Percentiles rank a stretch among this genome's conserved stretches.
phyloP scores from a whole-genome alignment of 2,113 vertebrate genomes.

The Caracal caracal region DNA sequence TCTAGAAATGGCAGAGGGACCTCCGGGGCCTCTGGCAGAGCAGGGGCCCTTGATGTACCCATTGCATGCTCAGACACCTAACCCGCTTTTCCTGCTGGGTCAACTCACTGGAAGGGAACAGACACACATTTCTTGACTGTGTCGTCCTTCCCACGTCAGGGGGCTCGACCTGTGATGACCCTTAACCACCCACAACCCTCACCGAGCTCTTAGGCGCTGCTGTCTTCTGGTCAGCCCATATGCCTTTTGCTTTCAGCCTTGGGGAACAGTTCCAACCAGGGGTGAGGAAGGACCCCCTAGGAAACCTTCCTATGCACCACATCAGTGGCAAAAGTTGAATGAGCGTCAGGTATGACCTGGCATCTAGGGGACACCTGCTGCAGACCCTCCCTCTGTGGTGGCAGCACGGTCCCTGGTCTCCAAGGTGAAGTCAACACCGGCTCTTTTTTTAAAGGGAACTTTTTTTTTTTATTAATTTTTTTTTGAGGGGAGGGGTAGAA shows the following conservation, averaged over 20 bases:
- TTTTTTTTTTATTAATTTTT: too few relatives aligned
- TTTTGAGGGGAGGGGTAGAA: too few relatives aligned
- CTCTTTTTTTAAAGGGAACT: too few relatives aligned
- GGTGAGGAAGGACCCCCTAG: background rate
- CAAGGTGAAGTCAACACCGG: background rate
- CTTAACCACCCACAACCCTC: background rate
- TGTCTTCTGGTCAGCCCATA: background rate
- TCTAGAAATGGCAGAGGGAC: background rate
- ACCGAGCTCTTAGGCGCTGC: background rate
- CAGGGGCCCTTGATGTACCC: background rate
- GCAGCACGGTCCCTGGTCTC: background rate
- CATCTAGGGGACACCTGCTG: accelerated
- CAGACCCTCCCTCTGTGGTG: background rate
- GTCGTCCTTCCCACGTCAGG: background rate
- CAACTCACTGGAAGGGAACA: background rate
- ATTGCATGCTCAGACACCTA: background rate
- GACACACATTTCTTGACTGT: background rate
- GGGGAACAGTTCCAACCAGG: background rate
- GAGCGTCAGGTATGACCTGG: background rate
- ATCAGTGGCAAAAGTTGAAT: background rate
- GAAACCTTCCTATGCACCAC: background rate
- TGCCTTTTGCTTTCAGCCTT: background rate
- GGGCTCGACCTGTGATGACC: background rate
- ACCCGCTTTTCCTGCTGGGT: background rate
- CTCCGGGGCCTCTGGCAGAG: background rate